Evolutionary conservation across 1,140 invertebrate genomes (phyloP).

Genomic region (Bombus polaris): DNA sequence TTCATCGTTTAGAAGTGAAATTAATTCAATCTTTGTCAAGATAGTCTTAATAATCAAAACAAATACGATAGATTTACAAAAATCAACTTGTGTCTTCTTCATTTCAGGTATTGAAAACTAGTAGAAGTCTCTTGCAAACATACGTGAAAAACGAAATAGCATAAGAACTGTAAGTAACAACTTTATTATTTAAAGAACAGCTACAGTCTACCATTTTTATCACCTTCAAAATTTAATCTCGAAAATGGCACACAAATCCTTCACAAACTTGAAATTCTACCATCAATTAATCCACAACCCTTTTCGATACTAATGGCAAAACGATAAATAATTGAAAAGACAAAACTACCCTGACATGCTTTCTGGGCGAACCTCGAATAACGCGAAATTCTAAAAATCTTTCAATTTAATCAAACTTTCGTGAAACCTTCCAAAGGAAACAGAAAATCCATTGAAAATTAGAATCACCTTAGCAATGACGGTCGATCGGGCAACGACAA

Average conservation of each 20-base stretch:
- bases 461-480: background rate
- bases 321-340: no score
- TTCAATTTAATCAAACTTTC: no score
- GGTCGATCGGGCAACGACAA: background rate
- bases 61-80: background rate
- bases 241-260: no score
- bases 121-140: background rate
- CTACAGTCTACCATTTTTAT: background rate
- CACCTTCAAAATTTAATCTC: background rate
- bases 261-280: no score
- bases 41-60: no score
- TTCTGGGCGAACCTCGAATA: no score
- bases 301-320: no score
- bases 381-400: no score
- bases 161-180: background rate
- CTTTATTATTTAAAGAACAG: background rate
- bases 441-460: background rate
- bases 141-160: background rate
- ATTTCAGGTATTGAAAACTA: background rate
- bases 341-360: no score
- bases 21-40: background rate
- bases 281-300: no score
- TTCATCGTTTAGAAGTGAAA: background rate
- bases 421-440: no score
- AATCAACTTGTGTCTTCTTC: background rate